Percentiles rank a stretch among this genome's conserved stretches.
These are phyloP conservation scores for Apodemia zela DNA, from an alignment of 2,888 invertebrate genomes.

Conservation along the genomic window DNA sequence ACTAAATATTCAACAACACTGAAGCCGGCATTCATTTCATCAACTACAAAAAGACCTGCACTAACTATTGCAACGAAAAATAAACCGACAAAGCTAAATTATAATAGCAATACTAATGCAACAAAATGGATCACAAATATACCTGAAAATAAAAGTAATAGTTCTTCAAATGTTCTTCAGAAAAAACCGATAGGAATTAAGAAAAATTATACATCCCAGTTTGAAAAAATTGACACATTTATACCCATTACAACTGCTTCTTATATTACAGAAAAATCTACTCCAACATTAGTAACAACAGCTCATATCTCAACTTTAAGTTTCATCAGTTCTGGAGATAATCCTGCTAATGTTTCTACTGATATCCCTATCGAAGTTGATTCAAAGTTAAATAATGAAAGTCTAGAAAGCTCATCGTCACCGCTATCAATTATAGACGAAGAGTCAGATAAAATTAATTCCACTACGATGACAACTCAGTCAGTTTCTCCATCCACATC, in stretches of 20 bases:
- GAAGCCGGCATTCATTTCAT: background rate
- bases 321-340: constrained; percentile 36
- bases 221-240: constrained; percentile 57
- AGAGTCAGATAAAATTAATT: constrained; percentile 50
- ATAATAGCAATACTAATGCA: constrained; percentile 11
- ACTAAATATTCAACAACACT: background rate
- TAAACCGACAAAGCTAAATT: background rate
- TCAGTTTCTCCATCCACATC: constrained; percentile 67
- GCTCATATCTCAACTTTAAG: constrained; percentile 33
- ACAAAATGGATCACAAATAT: constrained; percentile 8
- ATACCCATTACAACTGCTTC: constrained; percentile 54
- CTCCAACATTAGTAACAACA: constrained; percentile 38
- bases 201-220: constrained; percentile 31
- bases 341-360: constrained; percentile 26
- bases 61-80: constrained; percentile 1
- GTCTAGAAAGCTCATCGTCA: constrained; percentile 28
- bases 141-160: constrained; percentile 18
- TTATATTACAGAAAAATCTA: constrained; percentile 50
- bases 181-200: constrained; percentile 27
- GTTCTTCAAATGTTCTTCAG: constrained; percentile 24
- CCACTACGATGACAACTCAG: constrained; percentile 67
- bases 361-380: constrained; percentile 18
- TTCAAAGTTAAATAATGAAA: constrained; percentile 4
- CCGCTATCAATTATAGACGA: constrained; percentile 37
- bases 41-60: constrained; percentile 7